Percentiles rank a stretch among this genome's conserved stretches.
phyloP scores from a whole-genome alignment of 2,797 vertebrate species.

The Gadopsis marmoratus region DNA sequence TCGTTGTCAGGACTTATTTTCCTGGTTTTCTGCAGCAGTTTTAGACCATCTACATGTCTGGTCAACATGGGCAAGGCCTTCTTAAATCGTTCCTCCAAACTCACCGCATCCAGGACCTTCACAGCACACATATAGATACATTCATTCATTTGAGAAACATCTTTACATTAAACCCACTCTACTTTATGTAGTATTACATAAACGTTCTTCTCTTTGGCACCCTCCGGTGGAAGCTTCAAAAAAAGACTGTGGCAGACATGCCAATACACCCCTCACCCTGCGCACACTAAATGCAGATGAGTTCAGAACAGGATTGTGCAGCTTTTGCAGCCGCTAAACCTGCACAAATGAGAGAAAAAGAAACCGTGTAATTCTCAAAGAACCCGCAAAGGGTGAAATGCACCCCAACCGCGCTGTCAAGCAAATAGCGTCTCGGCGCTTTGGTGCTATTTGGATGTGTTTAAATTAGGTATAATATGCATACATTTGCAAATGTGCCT shows the following conservation, averaged over 20 bases:
- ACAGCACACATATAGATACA: neutral
- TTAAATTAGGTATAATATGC: too few relatives aligned
- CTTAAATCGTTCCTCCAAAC: constrained; percentile 94
- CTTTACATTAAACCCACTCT: neutral
- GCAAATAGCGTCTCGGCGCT: too few relatives aligned
- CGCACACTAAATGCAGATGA: too few relatives aligned
- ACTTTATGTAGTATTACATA: too few relatives aligned
- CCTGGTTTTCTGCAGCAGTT: constrained; percentile 93
- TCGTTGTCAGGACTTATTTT: constrained; percentile 90
- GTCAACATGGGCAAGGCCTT: constrained; percentile 94
- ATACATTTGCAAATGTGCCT: too few relatives aligned
- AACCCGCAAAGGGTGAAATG: too few relatives aligned
- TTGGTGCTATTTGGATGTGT: too few relatives aligned
- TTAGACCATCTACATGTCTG: constrained; percentile 95
- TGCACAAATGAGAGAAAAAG: too few relatives aligned
- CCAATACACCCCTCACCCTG: neutral
- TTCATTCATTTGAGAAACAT: neutral
- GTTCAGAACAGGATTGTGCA: too few relatives aligned
- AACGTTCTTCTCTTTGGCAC: neutral
- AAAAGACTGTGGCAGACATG: neutral
- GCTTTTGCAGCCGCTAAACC: too few relatives aligned
- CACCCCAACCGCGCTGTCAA: too few relatives aligned
- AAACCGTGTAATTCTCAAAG: too few relatives aligned
- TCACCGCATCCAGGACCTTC: constrained; percentile 94
- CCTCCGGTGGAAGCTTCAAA: neutral